Evolutionary conservation across 2,797 vertebrate species (phyloP).

Genomic region (Odontamblyopus lacepedii): DNA sequence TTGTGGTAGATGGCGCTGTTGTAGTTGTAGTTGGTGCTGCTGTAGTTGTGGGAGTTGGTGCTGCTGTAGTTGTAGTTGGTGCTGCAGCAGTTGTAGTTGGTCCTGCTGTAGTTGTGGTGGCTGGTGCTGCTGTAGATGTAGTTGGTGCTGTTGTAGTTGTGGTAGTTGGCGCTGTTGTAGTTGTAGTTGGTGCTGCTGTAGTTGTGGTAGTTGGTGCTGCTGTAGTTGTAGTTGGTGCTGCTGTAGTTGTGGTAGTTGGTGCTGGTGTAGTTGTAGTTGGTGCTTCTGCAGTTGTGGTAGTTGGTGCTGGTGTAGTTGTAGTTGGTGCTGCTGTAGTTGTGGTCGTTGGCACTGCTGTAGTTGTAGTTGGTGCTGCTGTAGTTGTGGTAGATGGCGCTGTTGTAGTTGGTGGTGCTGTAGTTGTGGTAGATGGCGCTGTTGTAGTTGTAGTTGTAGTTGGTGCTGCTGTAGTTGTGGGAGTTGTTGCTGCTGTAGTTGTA

Average conservation of each 20-base stretch:
- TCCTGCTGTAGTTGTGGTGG: background rate
- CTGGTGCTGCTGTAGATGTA: background rate
- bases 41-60: conserved; percentile 1
- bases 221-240: background rate
- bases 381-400: too few species aligned
- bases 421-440: too few species aligned
- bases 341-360: too few species aligned
- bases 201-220: background rate
- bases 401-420: too few species aligned
- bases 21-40: too few species aligned
- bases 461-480: too few species aligned
- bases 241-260: background rate
- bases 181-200: background rate
- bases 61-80: background rate
- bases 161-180: background rate
- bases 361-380: too few species aligned
- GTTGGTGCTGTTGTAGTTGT: background rate
- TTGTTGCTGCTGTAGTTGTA: too few species aligned
- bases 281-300: background rate
- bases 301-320: background rate
- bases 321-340: too few species aligned
- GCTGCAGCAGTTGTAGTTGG: background rate
- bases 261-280: background rate
- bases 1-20: background rate
- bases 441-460: too few species aligned